Conservation (phyloP, 1,140 invertebrate species). For the Brachionus rubens region DNA sequence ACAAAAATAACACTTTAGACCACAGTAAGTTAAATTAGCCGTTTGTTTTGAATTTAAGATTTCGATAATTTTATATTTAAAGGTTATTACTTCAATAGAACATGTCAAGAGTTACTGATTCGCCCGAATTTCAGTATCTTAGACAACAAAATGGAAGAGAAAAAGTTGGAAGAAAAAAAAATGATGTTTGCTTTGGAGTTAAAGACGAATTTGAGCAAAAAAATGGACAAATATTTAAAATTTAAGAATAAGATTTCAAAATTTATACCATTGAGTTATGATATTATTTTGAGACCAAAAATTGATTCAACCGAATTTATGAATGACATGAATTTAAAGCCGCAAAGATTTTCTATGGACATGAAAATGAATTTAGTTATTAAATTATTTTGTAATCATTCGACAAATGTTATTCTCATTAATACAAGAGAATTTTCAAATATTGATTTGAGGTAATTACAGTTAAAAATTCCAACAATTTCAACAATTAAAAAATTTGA, state of each 20-base stretch:
- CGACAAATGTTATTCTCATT: background rate
- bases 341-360: background rate
- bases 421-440: constrained; percentile 23
- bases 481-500: too few relatives aligned
- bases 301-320: background rate
- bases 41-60: background rate
- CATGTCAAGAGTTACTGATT: background rate
- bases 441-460: constrained; percentile 17
- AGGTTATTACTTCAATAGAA: background rate
- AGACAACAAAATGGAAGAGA: background rate
- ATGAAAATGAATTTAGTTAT: background rate
- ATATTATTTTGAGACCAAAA: background rate
- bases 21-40: background rate
- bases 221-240: background rate
- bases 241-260: background rate
- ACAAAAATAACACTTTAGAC: background rate
- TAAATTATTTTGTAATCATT: constrained; percentile 1
- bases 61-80: background rate
- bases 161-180: constrained; percentile 2
- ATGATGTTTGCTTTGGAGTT: background rate
- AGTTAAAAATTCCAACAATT: too few relatives aligned
- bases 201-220: constrained; percentile 2
- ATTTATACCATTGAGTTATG: constrained; percentile 12
- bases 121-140: background rate
- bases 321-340: background rate